phyloP scores from a whole-genome alignment of 1,140 invertebrate species.

The Scaptomyza pallida region DNA sequence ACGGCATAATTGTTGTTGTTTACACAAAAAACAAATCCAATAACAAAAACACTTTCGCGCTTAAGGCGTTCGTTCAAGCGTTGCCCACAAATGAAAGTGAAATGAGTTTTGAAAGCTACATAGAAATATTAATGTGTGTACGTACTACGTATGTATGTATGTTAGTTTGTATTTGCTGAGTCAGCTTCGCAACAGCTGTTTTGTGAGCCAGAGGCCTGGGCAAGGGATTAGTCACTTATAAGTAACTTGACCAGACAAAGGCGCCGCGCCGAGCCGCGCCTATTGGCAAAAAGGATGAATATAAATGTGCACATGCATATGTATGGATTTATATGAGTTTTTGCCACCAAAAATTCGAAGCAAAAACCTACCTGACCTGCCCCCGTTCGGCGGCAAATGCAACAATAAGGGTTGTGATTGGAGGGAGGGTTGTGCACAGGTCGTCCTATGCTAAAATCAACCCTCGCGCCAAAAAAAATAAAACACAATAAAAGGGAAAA shows the following conservation, averaged over 20 bases:
- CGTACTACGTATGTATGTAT: slow-evolving; percentile 27
- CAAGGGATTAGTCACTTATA: slow-evolving; percentile 57
- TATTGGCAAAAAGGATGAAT: slow-evolving; percentile 29
- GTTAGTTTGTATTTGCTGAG: slow-evolving; percentile 40
- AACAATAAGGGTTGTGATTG: slow-evolving; percentile 40
- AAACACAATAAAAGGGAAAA: slow-evolving; percentile 57
- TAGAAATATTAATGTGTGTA: slow-evolving; percentile 36
- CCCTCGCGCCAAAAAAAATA: slow-evolving; percentile 68
- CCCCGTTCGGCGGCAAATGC: slow-evolving; percentile 1
- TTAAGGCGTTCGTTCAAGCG: slow-evolving; percentile 52
- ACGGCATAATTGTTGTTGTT: slow-evolving; percentile 52
- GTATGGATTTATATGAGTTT: not conserved
- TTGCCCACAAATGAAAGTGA: slow-evolving; percentile 66
- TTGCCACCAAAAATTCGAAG: not conserved
- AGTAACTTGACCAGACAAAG: slow-evolving; percentile 2
- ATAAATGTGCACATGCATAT: not conserved
- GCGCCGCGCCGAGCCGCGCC: not conserved
- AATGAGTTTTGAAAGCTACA: slow-evolving; percentile 62
- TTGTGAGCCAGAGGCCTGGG: not conserved
- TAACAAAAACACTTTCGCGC: slow-evolving; percentile 66
- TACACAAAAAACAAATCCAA: slow-evolving; percentile 28
- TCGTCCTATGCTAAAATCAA: slow-evolving; percentile 62
- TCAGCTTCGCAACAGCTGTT: slow-evolving; percentile 59
- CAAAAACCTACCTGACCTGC: slow-evolving; percentile 13
- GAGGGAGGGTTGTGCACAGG: slow-evolving; percentile 59